These are phyloP conservation scores for Psittacus erithacus DNA, from an alignment of 2,113 vertebrate genomes.

Conservation along the genomic window DNA sequence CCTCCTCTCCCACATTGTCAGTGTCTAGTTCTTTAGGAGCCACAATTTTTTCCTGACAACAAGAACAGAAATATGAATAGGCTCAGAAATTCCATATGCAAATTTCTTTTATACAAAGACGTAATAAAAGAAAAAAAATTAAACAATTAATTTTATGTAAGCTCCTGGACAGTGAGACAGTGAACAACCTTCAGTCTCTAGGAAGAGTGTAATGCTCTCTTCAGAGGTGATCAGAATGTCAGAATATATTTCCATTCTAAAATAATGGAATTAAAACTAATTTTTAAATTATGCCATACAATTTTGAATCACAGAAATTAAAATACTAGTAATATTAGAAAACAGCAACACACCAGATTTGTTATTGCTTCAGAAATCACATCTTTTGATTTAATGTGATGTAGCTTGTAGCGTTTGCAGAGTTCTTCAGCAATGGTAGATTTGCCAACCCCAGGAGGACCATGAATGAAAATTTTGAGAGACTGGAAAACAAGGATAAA, in stretches of 20 bases:
- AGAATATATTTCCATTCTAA: background rate
- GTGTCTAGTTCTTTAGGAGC: conserved; percentile 10
- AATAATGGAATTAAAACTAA: background rate
- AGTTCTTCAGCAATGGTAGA: conserved; percentile 79
- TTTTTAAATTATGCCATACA: background rate
- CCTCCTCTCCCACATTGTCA: background rate
- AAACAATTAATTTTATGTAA: background rate
- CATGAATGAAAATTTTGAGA: conserved; percentile 85
- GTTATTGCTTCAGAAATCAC: conserved; percentile 80
- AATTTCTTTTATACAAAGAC: background rate
- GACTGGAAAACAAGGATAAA: conserved; percentile 75
- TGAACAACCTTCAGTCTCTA: background rate
- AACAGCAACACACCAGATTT: conserved; percentile 79
- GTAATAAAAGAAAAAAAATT: background rate
- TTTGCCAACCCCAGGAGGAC: conserved; percentile 90
- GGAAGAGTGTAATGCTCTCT: background rate
- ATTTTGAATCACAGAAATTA: background rate
- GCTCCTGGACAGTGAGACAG: background rate
- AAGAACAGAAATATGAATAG: background rate
- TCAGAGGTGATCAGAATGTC: background rate
- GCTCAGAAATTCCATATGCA: background rate
- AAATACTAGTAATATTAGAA: background rate
- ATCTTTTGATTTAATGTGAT: conserved; percentile 81
- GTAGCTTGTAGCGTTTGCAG: conserved; percentile 85
- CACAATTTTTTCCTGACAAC: conserved; percentile 63